A percentile compares a stretch with the other conserved stretches of the same genome.
Evolutionary conservation across 2,888 invertebrate species (phyloP).

Genomic region (Leptothorax acervorum): DNA sequence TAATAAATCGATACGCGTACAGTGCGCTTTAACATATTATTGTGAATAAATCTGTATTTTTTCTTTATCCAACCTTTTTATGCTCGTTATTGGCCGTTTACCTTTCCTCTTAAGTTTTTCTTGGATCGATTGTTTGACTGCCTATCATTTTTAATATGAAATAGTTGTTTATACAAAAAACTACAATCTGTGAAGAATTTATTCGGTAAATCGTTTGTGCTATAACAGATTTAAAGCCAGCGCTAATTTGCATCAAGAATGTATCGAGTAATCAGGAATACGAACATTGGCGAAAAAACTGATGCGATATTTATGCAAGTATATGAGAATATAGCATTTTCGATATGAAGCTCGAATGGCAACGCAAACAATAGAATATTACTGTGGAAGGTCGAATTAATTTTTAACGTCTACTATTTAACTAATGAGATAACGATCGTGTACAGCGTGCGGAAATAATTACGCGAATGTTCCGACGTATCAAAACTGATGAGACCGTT

Average conservation of each 20-base stretch:
- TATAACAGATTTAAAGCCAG: no score
- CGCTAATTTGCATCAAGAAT: not conserved
- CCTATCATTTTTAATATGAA: no score
- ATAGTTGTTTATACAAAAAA: no score
- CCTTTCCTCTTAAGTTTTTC: no score
- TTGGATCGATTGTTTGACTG: no score
- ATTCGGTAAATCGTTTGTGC: no score
- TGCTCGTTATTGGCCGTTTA: no score
- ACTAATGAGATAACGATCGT: slow-evolving; percentile 49
- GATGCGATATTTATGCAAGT: not conserved
- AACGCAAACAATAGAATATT: not conserved
- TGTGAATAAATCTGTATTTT: no score
- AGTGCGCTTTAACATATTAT: no score
- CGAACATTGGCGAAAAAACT: not conserved
- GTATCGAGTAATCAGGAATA: not conserved
- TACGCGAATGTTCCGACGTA: slow-evolving; percentile 51
- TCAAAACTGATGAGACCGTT: slow-evolving; percentile 60
- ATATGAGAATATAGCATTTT: not conserved
- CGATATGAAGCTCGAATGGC: not conserved
- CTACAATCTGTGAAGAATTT: no score
- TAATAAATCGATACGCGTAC: no score
- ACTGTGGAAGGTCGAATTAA: slow-evolving; percentile 53
- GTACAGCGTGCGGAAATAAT: slow-evolving; percentile 23
- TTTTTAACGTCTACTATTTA: slow-evolving; percentile 48
- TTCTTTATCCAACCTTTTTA: no score